Evolutionary conservation across 2,113 vertebrate species (phyloP).

Genomic region (Sphyrna mokarran): DNA sequence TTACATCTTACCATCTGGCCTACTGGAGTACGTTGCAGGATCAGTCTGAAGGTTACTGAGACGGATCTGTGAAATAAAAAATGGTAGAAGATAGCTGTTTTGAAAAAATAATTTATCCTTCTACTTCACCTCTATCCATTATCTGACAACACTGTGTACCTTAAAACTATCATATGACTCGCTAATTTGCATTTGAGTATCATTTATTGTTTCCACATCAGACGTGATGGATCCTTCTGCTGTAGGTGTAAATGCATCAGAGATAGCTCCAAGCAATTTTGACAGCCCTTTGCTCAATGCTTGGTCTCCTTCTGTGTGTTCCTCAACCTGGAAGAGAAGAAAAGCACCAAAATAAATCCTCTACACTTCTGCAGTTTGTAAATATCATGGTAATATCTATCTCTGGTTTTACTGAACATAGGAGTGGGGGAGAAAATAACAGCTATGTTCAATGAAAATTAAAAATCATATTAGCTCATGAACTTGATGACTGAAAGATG

Average conservation of each 20-base stretch:
- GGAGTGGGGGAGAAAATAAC: background rate
- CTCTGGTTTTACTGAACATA: background rate
- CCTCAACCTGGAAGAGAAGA: constrained; percentile 24
- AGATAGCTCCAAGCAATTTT: constrained; percentile 29
- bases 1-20: constrained; percentile 24
- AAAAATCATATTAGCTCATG: background rate
- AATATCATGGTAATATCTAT: background rate
- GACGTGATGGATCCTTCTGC: background rate
- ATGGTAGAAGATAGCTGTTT: background rate
- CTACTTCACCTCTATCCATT: background rate
- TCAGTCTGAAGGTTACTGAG: constrained; percentile 6
- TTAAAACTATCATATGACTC: constrained; percentile 14
- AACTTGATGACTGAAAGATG: background rate
- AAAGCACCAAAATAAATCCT: background rate
- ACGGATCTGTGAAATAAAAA: background rate
- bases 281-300: background rate
- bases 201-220: background rate
- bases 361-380: background rate
- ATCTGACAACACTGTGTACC: background rate
- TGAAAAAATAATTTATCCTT: background rate
- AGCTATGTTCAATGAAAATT: background rate
- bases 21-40: constrained; percentile 6
- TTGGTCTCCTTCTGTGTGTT: background rate
- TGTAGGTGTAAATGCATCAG: background rate
- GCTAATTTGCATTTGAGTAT: background rate